These are phyloP conservation scores for Hydrocynus forskahlii DNA, from an alignment of 2,797 vertebrate species.

Conservation along the genomic window DNA sequence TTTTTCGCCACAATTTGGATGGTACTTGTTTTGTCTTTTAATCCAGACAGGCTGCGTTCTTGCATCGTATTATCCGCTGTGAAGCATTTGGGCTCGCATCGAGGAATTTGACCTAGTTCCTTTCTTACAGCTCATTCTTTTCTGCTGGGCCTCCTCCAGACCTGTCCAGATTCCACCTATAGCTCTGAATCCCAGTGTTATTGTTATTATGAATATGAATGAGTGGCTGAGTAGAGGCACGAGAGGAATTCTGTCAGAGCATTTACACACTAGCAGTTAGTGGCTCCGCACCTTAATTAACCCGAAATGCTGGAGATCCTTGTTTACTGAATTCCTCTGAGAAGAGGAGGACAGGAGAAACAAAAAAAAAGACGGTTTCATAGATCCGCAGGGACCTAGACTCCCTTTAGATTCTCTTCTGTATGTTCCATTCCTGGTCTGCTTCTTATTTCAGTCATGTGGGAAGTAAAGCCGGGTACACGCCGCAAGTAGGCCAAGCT, in stretches of 20 bases:
- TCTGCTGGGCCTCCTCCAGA: constrained; percentile 26
- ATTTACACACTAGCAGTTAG: background rate
- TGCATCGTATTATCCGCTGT: constrained; percentile 8
- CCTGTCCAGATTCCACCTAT: background rate
- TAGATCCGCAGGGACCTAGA: constrained; percentile 20
- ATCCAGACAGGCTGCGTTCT: background rate
- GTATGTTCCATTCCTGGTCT: constrained; percentile 12
- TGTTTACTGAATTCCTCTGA: constrained; percentile 42
- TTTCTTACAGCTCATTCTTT: constrained; percentile 5
- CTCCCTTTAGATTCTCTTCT: background rate
- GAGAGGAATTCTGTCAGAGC: constrained; percentile 38
- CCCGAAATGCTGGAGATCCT: constrained; percentile 36
- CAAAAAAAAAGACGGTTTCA: constrained; percentile 22
- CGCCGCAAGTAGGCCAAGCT: background rate
- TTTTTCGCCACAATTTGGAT: background rate
- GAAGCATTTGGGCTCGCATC: constrained; percentile 15
- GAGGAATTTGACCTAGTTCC: constrained; percentile 43
- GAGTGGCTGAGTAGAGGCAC: constrained; percentile 31
- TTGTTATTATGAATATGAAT: constrained; percentile 15
- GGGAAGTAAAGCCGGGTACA: background rate
- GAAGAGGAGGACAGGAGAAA: constrained; percentile 8
- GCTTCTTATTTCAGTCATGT: background rate
- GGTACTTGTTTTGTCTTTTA: constrained; percentile 26
- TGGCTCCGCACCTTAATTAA: constrained; percentile 43
- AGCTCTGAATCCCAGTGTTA: constrained; percentile 18